Base-by-base conservation (phyloP, 1,140 invertebrate species). In the Neuroterus valhalla region DNA sequence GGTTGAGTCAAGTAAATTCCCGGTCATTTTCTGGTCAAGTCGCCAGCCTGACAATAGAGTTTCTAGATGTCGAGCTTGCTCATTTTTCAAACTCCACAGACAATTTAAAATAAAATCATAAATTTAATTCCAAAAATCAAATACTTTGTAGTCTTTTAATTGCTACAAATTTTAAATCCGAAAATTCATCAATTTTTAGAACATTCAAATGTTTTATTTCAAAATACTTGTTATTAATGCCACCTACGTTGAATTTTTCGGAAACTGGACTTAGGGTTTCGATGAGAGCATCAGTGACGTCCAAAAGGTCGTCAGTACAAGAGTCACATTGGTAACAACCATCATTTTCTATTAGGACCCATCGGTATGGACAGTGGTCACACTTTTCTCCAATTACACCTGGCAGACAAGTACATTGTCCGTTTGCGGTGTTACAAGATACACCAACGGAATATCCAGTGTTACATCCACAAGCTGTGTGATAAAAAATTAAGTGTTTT, bases 331-430 rank as follows among this genome's bases (percentile, higher is more conserved):
- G 93, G 83, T 93, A 91, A 83, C 95, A 96, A 1, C 95, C 95
- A 69, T 92, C 87, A 19, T 93, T 92, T 46, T 93, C 92, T 11
- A 95, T 92, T 10, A 94, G 90, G 8, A 96, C 93, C 74, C 95
- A 89, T 81, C 97, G 92, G 80, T 95, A 92, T 0, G 97, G 96
- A 89, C 98, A 99, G 5, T 94, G 93, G 80, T 99, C 97, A 88
- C 98, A 99, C 84, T 97, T 97, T 82, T 96, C 95, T 1, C 98
- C 98, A 48, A 98, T 94, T 0, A 99, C 98, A 15, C 98, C 98
- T 0, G 96, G 96, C 23, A 99, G 89, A 90, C 98, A 99, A 70
- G 96, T 93, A 86, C 98, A 99, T 78, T 98, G 96, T 0, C 98
- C 98, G 2, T 95, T 98, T 11, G 91, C 82, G 0, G 94, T 92